Percentiles rank a stretch among this genome's conserved stretches.
Conservation (phyloP, 2,113 vertebrate species). For the Thinocorus orbignyianus region DNA sequence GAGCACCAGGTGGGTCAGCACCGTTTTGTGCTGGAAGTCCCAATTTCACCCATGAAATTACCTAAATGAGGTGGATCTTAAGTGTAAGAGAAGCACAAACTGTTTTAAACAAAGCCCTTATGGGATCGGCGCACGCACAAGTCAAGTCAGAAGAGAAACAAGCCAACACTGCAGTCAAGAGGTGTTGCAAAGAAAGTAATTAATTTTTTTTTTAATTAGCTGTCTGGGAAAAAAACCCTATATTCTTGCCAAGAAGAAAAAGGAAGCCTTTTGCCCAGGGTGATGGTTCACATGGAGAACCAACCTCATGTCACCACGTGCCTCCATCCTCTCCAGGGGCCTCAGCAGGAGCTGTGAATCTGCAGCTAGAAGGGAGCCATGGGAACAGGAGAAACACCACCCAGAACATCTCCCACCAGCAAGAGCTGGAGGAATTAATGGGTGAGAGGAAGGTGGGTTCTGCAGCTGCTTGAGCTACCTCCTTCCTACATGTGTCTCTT, state of each 20-base stretch:
- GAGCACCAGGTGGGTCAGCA: neutral
- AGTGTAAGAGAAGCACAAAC: neutral
- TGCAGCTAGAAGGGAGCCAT: neutral
- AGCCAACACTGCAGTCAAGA: neutral
- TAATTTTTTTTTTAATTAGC: neutral
- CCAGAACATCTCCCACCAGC: rapidly evolving
- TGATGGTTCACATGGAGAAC: neutral
- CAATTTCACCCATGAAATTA: neutral
- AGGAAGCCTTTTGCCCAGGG: neutral
- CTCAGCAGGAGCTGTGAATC: neutral
- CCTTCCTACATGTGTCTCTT: rapidly evolving
- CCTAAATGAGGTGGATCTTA: neutral
- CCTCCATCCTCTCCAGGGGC: neutral
- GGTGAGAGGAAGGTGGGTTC: neutral
- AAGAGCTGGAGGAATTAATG: rapidly evolving
- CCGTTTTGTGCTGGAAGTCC: rapidly evolving
- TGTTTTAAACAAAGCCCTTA: neutral
- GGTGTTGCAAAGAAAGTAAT: neutral
- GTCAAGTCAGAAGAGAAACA: neutral
- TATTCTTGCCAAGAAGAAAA: neutral
- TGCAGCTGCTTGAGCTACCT: neutral
- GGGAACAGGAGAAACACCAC: neutral
- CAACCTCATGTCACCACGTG: rapidly evolving
- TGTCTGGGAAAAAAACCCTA: neutral
- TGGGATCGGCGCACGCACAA: neutral